Base-by-base conservation (phyloP, 2,113 vertebrate species). In the Montifringilla adamsi region DNA sequence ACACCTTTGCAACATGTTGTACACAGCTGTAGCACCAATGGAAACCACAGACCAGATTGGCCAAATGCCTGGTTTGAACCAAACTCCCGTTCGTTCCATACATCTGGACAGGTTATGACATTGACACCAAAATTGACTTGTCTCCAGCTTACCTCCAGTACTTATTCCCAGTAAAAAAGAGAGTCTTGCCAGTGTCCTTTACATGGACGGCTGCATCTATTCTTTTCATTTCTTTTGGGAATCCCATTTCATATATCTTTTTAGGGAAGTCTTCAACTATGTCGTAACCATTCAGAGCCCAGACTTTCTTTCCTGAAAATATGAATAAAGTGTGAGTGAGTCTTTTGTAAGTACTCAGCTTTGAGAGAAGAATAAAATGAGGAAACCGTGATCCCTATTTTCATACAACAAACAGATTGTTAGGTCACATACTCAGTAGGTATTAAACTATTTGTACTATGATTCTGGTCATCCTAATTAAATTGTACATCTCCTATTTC, bases 241-340 rank as follows among this genome's bases (percentile, higher is more conserved):
- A 98, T 17, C 99, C 99, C 28, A 99, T 97, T 87, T 98, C 98
- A 83, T 99, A 97, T 84, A 99, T 98, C 96, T 99, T 99, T 97
- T 99, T 98, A 8, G 99, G 99, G 90, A 99, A 99, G 52, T 98
- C 99, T 41, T 98, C 97, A 84, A 98, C 94, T 78, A 99, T 97
- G 89, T 97, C 97, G 3, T 99, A 99, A 41, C 99, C 99, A 76
- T 98, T 99, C 84, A 99, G 94, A 83, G 99, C 99, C 99, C 99
- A 99, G 96, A 99, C 98, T 94, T 97, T 98, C 81, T 98, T 99
- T 50, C 99, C 99, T 99, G 95, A 83, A 78, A 94, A 90, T 66
- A 92, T 11, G 13, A 75, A 41, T 17, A 63, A 89, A 89, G 3
- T 33, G 86, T 41, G 16, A 3, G 21, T 73, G 6, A 72, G 4